phyloP scores from a whole-genome alignment of 2,797 vertebrate genomes.

The Parauchenoglanis ngamensis region DNA sequence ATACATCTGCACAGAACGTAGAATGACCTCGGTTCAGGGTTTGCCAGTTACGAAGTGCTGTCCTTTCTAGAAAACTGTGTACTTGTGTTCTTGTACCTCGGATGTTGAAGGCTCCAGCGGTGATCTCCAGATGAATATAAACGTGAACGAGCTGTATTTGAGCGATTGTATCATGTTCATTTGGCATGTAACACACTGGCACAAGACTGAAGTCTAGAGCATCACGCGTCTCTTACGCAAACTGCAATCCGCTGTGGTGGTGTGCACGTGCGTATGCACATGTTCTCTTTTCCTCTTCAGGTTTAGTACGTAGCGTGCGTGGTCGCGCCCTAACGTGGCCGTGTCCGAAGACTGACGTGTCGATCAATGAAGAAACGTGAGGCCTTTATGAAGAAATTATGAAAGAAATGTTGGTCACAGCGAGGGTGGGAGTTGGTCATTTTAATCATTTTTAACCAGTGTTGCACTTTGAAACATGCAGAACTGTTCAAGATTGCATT shows the following conservation, averaged over 20 bases:
- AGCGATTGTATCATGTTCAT: background rate
- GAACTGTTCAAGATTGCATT: slow-evolving; percentile 26
- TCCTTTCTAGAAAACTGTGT: background rate
- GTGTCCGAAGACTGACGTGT: too few relatives aligned
- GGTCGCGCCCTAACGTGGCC: background rate
- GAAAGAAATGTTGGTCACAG: background rate
- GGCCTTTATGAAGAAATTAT: background rate
- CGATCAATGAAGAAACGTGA: background rate
- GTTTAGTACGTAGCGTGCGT: background rate
- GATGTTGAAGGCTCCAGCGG: rapidly evolving
- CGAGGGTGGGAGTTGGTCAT: too few relatives aligned
- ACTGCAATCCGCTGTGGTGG: background rate
- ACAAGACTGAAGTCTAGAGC: background rate
- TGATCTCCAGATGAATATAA: too few relatives aligned
- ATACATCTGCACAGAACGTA: background rate
- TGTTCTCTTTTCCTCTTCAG: background rate
- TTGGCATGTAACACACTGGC: background rate
- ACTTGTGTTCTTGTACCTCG: background rate
- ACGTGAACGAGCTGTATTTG: background rate
- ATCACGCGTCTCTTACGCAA: too few relatives aligned
- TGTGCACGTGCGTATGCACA: too few relatives aligned
- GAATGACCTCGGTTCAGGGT: background rate
- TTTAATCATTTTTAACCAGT: background rate
- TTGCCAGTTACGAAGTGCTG: background rate
- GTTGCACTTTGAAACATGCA: background rate